These are phyloP conservation scores for Mycteria americana DNA, from an alignment of 2,797 vertebrate genomes.

Conservation along the genomic window DNA sequence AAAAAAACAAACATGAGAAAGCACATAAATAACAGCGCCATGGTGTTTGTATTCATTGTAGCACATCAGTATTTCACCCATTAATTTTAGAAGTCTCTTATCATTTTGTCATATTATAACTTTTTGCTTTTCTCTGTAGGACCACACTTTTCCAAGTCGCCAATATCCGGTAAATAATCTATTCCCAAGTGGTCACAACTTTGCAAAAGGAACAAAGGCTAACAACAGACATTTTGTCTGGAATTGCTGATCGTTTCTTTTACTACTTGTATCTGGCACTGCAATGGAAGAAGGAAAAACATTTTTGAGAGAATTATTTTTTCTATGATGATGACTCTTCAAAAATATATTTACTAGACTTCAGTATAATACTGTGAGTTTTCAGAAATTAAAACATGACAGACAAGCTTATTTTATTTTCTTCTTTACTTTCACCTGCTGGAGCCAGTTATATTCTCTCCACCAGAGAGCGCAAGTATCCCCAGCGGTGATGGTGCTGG, in stretches of 20 bases:
- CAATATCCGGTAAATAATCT: neutral
- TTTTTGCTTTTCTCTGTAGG: neutral
- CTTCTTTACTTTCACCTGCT: neutral
- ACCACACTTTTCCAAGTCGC: neutral
- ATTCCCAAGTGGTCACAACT: neutral
- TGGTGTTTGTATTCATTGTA: neutral
- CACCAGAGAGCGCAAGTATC: slow-evolving; percentile 40
- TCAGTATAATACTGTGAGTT: neutral
- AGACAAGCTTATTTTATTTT: neutral
- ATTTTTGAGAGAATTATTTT: neutral
- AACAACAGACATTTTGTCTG: neutral
- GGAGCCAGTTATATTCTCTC: neutral
- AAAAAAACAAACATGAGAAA: neutral
- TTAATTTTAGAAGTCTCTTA: neutral
- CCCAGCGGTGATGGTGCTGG: neutral
- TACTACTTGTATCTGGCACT: neutral
- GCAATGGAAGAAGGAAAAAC: neutral
- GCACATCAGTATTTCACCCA: neutral
- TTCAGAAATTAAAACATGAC: neutral
- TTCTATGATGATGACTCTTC: neutral
- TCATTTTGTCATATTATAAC: neutral
- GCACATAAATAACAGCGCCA: neutral
- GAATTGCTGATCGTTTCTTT: neutral
- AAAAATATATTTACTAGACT: neutral
- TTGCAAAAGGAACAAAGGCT: neutral